Base-by-base conservation (phyloP, 2,113 vertebrate species). In the Australoheros scitulus region DNA sequence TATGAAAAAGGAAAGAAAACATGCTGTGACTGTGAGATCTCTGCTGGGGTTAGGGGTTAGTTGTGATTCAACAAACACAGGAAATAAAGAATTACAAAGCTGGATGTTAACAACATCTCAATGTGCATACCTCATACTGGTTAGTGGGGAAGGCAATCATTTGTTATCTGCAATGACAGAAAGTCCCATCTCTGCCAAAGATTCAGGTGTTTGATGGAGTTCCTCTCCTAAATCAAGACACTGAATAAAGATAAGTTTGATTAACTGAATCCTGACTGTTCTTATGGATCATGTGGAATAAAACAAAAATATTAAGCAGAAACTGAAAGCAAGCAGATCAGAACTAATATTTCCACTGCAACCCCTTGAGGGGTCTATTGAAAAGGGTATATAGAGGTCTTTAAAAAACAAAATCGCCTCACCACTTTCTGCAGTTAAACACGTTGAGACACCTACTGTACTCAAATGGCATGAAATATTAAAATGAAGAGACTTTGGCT, bases 381-480 rank as follows among this genome's bases (percentile, higher is more conserved):
- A 5, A 61, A 76, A 77, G 36, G 55, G 17, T 18, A 80, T 36
- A 38, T 36, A 1, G 11, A 89, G 43, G 5, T 36, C 60, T 68
- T 58, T 24, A 10, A 36, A 55, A 72, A 64, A 50, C 29, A 56
- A 74, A 58, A 22, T 75, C 52, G 1, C 17, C 38, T 65, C 36
- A 18, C 52, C 50, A 60, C 47, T 26, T 84, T 78, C 26, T 32
- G 57, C 58, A 56, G 52, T 61, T 26, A n/a, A 55, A 83, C 77
- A 15, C 60, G 87, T 76, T 41, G 77, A 81, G 80, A 56, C 87
- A 76, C 47, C 50, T 65, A 78, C 59, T 8, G 9, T 59, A 60
- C 75, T 77, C 76, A 65, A 29, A n/a, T 10, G 60, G 65, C 32
- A 65, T 41, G 58, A 78, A 68, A 79, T 76, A 77, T 74, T 55